A percentile compares a stretch with the other conserved stretches of the same genome.
Conservation (phyloP, 2,888 invertebrate species). For the Yponomeuta plumbellus region DNA sequence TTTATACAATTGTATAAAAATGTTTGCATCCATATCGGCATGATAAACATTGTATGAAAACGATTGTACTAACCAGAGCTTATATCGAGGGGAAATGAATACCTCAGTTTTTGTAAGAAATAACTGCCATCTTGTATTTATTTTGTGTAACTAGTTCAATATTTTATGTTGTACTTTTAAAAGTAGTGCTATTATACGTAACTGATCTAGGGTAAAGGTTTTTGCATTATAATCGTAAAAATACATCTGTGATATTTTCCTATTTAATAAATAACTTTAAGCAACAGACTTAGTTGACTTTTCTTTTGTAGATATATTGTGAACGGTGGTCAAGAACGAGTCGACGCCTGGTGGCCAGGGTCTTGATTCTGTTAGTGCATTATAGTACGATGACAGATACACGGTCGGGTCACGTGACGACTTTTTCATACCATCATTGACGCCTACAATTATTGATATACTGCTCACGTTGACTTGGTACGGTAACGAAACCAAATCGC, state of each 20-base stretch:
- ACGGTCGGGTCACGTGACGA: too few species aligned
- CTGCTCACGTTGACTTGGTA: too few species aligned
- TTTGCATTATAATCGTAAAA: background rate
- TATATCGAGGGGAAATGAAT: background rate
- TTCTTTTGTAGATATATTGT: background rate
- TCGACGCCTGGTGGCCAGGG: too few species aligned
- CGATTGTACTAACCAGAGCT: background rate
- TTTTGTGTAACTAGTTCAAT: background rate
- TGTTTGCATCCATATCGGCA: background rate
- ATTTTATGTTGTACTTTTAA: background rate
- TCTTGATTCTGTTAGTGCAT: too few species aligned
- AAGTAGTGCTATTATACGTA: background rate
- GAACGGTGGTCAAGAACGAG: too few species aligned
- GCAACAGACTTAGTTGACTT: background rate
- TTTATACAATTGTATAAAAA: background rate
- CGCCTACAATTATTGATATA: too few species aligned
- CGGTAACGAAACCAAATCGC: too few species aligned
- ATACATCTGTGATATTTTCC: conserved; percentile 13
- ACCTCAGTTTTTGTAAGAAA: background rate
- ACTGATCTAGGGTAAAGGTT: background rate
- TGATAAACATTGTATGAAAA: too few species aligned
- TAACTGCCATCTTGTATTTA: conserved; percentile 1
- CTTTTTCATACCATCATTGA: too few species aligned
- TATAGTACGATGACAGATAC: too few species aligned
- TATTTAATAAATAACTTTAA: background rate